These are phyloP conservation scores for Erethizon dorsatum DNA, from an alignment of 2,797 vertebrate species.

Conservation along the genomic window DNA sequence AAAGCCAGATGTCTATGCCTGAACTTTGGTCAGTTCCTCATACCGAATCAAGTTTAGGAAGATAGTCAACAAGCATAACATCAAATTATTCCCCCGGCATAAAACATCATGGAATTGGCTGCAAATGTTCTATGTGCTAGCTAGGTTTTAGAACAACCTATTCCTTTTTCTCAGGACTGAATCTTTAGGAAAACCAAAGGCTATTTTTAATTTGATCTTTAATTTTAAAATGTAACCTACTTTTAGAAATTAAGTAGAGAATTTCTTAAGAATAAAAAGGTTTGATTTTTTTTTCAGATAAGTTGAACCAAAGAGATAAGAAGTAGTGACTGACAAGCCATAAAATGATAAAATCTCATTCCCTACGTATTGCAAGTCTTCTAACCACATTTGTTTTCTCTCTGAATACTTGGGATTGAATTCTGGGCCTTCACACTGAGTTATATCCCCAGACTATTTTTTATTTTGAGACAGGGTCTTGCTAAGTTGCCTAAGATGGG, in stretches of 20 bases:
- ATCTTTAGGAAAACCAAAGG: not conserved
- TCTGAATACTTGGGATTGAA: not conserved
- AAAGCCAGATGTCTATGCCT: conserved; percentile 41
- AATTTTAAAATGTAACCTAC: conserved; percentile 33
- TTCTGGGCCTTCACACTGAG: not conserved
- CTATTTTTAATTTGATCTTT: conserved; percentile 61
- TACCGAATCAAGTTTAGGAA: not conserved
- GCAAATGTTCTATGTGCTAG: not conserved
- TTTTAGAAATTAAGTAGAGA: conserved; percentile 41
- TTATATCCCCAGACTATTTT: not conserved
- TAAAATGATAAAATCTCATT: conserved; percentile 12
- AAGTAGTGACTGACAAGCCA: not conserved
- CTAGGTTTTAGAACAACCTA: not conserved
- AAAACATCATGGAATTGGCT: conserved; percentile 11
- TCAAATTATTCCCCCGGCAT: conserved; percentile 21
- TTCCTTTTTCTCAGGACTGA: conserved; percentile 33
- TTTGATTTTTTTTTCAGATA: not conserved
- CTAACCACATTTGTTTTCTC: not conserved
- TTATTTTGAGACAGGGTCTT: not conserved
- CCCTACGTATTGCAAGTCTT: not conserved
- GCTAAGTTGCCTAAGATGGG: not conserved
- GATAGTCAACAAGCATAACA: not conserved
- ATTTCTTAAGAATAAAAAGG: conserved; percentile 2
- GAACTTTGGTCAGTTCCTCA: conserved; percentile 63
- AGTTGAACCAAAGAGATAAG: conserved; percentile 12